Evolutionary conservation across 2,888 invertebrate species (phyloP).

Genomic region (Amblyjoppa fuscipennis): DNA sequence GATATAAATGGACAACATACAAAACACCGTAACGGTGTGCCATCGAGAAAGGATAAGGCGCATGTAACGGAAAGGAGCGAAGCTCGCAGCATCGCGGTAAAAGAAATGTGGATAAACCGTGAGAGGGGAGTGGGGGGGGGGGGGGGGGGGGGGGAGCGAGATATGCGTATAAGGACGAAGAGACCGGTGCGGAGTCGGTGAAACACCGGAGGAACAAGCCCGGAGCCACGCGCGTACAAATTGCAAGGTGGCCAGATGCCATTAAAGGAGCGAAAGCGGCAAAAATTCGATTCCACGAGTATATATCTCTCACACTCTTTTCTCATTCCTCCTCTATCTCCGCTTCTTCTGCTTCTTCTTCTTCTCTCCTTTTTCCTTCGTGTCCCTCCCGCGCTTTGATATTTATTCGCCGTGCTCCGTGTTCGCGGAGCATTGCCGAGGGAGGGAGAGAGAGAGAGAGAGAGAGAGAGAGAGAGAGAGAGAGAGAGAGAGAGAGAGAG

Average conservation of each 20-base stretch:
- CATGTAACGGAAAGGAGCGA: background rate
- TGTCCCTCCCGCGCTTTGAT: slow-evolving; percentile 25
- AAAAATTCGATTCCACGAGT: slow-evolving; percentile 75
- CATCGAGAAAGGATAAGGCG: background rate
- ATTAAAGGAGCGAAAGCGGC: slow-evolving; percentile 82
- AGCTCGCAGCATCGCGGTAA: background rate
- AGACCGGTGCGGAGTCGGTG: slow-evolving; percentile 27
- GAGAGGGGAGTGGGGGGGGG: background rate
- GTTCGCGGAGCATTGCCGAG: slow-evolving; percentile 19
- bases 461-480: no score
- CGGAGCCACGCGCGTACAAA: slow-evolving; percentile 74
- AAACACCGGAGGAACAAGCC: slow-evolving; percentile 54
- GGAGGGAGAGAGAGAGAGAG: background rate
- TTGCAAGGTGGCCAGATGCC: slow-evolving; percentile 73
- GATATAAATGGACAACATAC: background rate
- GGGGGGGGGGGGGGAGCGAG: background rate
- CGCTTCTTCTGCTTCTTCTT: slow-evolving; percentile 55
- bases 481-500: background rate
- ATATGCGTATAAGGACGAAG: slow-evolving; percentile 43
- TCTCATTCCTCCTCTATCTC: slow-evolving; percentile 52
- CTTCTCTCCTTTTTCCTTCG: slow-evolving; percentile 50
- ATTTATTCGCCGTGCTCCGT: slow-evolving; percentile 30
- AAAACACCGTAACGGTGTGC: background rate
- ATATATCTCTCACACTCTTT: slow-evolving; percentile 54
- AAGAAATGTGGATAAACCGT: slow-evolving; percentile 8